A percentile compares a stretch with the other conserved stretches of the same genome.
These are phyloP conservation scores for Hormiphora californensis DNA, from an alignment of 37 sponge, comb jelly and placozoan genomes.

Conservation along the genomic window DNA sequence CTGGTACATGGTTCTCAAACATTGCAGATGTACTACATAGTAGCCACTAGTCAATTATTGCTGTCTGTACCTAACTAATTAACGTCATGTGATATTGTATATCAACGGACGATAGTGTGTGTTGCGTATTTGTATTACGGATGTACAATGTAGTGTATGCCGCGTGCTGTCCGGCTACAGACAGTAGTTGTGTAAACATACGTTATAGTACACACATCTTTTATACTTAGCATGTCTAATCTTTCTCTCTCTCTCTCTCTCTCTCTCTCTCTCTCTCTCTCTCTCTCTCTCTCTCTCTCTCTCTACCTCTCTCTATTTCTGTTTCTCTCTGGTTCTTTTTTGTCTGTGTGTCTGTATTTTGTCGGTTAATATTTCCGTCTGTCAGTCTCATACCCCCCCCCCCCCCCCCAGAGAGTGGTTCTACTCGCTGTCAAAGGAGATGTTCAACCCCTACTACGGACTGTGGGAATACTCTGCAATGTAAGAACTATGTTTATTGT, in stretches of 20 bases:
- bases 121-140: no score
- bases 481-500: slow-evolving; percentile 54
- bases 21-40: no score
- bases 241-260: neutral
- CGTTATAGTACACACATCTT: neutral
- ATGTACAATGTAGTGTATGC: no score
- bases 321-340: no score
- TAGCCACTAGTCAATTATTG: no score
- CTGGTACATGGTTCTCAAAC: no score
- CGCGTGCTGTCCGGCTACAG: neutral
- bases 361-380: no score
- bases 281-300: neutral
- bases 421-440: slow-evolving; percentile 84
- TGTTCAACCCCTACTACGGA: slow-evolving; percentile 98
- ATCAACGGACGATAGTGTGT: no score
- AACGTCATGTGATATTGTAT: no score
- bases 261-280: neutral
- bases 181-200: neutral
- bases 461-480: slow-evolving; percentile 93
- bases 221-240: neutral
- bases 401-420: slow-evolving; percentile 88
- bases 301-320: neutral
- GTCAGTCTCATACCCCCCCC: no score
- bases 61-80: no score
- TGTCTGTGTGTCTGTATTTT: no score